Base-by-base conservation (phyloP, 1,140 invertebrate species). In the Ganaspis sp. region DNA sequence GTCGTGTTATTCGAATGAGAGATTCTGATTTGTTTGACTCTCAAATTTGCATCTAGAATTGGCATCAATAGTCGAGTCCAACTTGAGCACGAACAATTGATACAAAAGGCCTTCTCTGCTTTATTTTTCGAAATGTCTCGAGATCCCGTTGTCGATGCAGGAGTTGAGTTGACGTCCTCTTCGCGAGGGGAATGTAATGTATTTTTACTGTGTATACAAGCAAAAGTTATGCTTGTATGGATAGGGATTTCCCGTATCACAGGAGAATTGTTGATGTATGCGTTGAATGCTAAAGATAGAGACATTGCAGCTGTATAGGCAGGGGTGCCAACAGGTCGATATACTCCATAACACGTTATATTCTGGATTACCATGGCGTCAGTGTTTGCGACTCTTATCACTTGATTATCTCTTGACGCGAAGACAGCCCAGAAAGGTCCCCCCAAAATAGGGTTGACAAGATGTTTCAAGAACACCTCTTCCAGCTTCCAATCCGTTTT, bases 261-360 rank as follows among this genome's bases (percentile, higher is more conserved):
- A 6, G 37, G 42, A 71, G 72, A 77, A 75, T 76, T 70, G 58
- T 72, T 37, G 26, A 72, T 76, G 72, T 75, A 29, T 69, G 71
- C 73, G 76, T 72, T 75, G 77, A 81, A 37, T 42, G 84, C 87
- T 88, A 88, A 88, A 88, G 87, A 87, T 88, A 88, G 86, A 88
- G 84, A 80, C 80, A 80, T 74, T 78, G 81, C 86, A 86, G 86
- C 86, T 83, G 81, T 80, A 78, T 72, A 85, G 73, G 76, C 85
- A 83, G 79, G 83, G 85, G 85, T 84, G 85, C 85, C 83, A 86
- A 86, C 86, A 87, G 86, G 86, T 87, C 86, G 86, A 88, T 87
- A n/a, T n/a, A 88, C 85, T 86, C 83, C 83, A 78, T 77, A 75
- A 80, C 80, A 79, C 79, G 80, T 84, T 86, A 81, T 82, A 72